Evolutionary conservation across 2,113 vertebrate species (phyloP).

Genomic region (Aramus guarauna): DNA sequence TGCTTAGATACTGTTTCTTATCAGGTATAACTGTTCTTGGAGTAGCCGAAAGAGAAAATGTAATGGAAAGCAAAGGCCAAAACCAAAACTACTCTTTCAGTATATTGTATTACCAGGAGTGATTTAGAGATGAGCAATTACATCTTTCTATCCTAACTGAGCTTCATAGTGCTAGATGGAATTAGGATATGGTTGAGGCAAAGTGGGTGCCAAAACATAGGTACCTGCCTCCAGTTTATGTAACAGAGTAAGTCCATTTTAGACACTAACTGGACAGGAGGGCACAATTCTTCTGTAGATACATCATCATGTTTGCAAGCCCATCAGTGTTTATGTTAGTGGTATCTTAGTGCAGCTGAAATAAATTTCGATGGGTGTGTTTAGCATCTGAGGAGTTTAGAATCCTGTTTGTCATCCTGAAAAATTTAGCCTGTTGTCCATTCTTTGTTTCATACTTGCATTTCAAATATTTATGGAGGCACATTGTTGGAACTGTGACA

Average conservation of each 20-base stretch:
- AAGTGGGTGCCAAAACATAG: background rate
- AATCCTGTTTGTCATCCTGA: background rate
- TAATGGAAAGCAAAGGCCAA: background rate
- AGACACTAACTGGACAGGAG: background rate
- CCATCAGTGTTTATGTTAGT: background rate
- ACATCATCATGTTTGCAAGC: background rate
- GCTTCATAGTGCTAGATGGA: background rate
- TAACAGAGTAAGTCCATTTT: background rate
- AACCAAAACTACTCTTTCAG: background rate
- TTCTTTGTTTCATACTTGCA: background rate
- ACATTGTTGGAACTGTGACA: background rate
- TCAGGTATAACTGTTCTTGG: background rate
- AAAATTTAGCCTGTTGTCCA: background rate
- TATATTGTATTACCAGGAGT: background rate
- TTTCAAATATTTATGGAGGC: background rate
- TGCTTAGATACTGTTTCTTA: background rate
- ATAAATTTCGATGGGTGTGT: background rate
- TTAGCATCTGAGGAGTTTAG: background rate
- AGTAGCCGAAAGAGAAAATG: background rate
- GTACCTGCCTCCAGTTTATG: accelerated
- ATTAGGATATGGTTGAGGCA: background rate
- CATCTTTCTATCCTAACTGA: background rate
- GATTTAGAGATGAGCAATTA: background rate
- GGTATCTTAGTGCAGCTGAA: background rate
- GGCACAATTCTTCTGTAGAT: background rate